Evolutionary conservation across 1,140 invertebrate genomes (phyloP).

Genomic region (Lordiphosa stackelbergi): DNA sequence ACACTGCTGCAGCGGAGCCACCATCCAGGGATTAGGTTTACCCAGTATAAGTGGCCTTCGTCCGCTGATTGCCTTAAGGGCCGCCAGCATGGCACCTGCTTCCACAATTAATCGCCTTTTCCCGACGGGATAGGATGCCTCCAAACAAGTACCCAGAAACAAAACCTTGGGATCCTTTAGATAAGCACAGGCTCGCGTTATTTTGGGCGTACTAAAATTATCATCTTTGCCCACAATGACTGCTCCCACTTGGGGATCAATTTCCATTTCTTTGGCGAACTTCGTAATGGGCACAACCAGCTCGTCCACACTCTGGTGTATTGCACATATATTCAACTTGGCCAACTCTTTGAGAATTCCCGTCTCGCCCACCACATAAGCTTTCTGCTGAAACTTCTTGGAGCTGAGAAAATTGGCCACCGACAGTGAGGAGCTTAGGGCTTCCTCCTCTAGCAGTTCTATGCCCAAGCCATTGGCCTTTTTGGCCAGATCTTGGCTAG

Average conservation of each 20-base stretch:
- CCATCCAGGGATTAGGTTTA: constrained; percentile 57
- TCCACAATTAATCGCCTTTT: constrained; percentile 29
- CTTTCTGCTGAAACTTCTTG: constrained; percentile 43
- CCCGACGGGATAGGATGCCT: constrained; percentile 39
- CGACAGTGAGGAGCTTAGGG: constrained; percentile 18
- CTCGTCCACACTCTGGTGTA: background rate
- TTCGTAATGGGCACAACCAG: constrained; percentile 10
- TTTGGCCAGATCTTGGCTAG: background rate
- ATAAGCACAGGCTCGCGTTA: constrained; percentile 32
- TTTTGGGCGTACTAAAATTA: constrained; percentile 30
- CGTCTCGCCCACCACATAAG: constrained; percentile 37
- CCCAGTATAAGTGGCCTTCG: constrained; percentile 46
- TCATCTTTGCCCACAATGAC: constrained; percentile 50
- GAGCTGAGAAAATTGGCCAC: constrained; percentile 27
- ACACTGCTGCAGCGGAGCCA: background rate
- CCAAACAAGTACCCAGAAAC: constrained; percentile 45
- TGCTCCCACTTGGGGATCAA: constrained; percentile 47
- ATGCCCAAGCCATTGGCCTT: constrained; percentile 32
- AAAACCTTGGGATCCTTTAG: constrained; percentile 21
- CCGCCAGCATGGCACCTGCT: constrained; percentile 42
- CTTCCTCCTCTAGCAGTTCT: background rate
- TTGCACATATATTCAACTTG: constrained; percentile 9
- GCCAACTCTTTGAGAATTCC: constrained; percentile 31
- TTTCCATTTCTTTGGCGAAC: constrained; percentile 17
- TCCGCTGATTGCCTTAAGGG: constrained; percentile 26